Evolutionary conservation across 1,140 invertebrate genomes (phyloP), one percentile per base, ranked within the genome.

Genomic region (Cydia pomonella): DNA sequence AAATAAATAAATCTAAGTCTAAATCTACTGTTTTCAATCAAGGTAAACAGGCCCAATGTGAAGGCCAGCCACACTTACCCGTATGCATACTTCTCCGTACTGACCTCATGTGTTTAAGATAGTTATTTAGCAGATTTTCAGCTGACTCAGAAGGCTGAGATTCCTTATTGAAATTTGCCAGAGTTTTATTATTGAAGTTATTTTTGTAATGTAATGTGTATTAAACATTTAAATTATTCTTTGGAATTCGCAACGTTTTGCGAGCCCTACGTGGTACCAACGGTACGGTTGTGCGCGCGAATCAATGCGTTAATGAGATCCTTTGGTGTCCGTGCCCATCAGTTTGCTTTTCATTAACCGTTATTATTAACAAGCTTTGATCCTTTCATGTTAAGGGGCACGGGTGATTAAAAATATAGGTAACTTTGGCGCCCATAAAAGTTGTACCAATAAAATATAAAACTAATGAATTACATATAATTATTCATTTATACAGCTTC

Each of bases 301-400:
- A 33, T 69, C 64, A 69, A 33, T 18, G n/a, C 64, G 5, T 38
- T 38, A 69, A 69, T 69, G 29, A 69, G 64, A 69, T 18, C 33
- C 64, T 69, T 69, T 69, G 64, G 27, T 69, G 64, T 69, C 29
- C 16, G 64, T 33, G n/a, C 33, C 29, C 64, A 33, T 38, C 64
- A 38, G 29, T 41, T 69, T 69, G 64, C 64, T 69, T 69, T 69
- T 69, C 64, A 69, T 69, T 69, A 69, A 41, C 64, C 27, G 29
- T 69, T 41, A 69, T 69, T 41, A 69, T 69, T n/a, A 69, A 69
- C 64, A 21, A 69, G 64, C 18, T 41, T n/a, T 33, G 64, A 69
- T 18, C n/a, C 16, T 69, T 69, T 69, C 64, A 29, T 66, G 16
- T 66, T 33, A 29, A 53, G 16, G 53, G n/a, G 18, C 18, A 21